Base-by-base conservation (phyloP, 2,797 vertebrate genomes). In the Acomys russatus region DNA sequence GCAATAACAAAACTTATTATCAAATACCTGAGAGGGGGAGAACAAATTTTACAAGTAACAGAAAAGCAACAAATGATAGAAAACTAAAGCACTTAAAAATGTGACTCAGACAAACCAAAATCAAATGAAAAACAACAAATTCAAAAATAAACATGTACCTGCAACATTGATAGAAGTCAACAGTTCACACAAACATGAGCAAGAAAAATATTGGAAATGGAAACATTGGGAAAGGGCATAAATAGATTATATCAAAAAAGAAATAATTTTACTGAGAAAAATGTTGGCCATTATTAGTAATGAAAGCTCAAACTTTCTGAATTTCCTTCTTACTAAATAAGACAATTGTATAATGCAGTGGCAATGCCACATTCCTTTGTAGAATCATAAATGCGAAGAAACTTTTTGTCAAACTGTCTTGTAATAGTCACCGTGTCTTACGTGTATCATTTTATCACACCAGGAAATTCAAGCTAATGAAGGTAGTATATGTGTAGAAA, bases 141-240 rank as follows among this genome's bases (percentile, higher is more conserved):
- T 56, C 3, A 85, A 49, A 8, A 14, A 49, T 28, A 49, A 25
- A 25, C 3, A 92, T 28, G 4, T 71, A 61, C 79, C 84, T 90
- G 22, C 9, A 94, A 7, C 66, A 61, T 30, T 33, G 9, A 25
- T 12, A 22, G n/a, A 73, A 90, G 23, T 80, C 44, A 77, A 80
- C 30, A 88, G 70, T 35, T 54, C 63, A 82, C 38, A 28, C 83
- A 38, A 92, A 94, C 93, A 88, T 79, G 44, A 97, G 91, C 2
- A 51, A 77, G 70, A 77, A 87, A 91, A 84, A 68, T 54, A 68
- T 35, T 88, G 61, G 83, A 92, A 86, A 79, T 64, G 63, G 8
- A 80, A 35, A 87, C 76, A 20, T 28, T 33, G 6, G 56, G 77
- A 93, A 73, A 64, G 33, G 23, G 77, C 38, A 78, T 78, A 59